Percentiles rank a stretch among this genome's conserved stretches.
Evolutionary conservation across 2,113 vertebrate genomes (phyloP).

Genomic region (Cinclus mexicanus): DNA sequence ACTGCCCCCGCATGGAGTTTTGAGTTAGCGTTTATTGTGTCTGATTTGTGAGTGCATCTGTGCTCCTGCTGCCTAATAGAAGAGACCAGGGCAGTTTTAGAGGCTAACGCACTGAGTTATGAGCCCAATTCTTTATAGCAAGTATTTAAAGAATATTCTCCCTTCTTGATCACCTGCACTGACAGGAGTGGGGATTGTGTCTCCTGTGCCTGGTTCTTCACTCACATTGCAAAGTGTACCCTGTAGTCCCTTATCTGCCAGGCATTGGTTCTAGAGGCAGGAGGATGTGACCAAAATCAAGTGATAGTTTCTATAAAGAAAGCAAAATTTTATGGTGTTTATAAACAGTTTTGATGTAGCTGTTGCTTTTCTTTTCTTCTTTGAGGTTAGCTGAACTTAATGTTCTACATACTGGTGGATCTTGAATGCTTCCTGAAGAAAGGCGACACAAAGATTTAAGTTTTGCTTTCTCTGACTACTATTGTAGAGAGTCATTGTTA

Average conservation of each 20-base stretch:
- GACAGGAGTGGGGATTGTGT: neutral
- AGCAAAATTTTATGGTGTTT: neutral
- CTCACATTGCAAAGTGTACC: accelerated
- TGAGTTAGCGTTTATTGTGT: neutral
- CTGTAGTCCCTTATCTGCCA: neutral
- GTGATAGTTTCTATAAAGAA: neutral
- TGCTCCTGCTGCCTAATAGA: neutral
- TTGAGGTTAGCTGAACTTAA: neutral
- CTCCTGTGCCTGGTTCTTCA: neutral
- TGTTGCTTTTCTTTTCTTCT: neutral
- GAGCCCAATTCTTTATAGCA: neutral
- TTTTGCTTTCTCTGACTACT: neutral
- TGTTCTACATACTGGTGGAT: neutral
- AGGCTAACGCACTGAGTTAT: neutral
- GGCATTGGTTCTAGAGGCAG: neutral
- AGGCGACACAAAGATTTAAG: neutral
- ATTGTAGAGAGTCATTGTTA: neutral
- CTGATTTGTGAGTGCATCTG: neutral
- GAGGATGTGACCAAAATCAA: neutral
- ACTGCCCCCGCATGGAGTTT: neutral
- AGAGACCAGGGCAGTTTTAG: neutral
- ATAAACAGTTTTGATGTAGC: neutral
- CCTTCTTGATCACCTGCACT: neutral
- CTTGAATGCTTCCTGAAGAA: neutral
- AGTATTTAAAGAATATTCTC: neutral